Base-by-base conservation (phyloP, 2,113 vertebrate genomes). In the Psammodynastes pulverulentus region DNA sequence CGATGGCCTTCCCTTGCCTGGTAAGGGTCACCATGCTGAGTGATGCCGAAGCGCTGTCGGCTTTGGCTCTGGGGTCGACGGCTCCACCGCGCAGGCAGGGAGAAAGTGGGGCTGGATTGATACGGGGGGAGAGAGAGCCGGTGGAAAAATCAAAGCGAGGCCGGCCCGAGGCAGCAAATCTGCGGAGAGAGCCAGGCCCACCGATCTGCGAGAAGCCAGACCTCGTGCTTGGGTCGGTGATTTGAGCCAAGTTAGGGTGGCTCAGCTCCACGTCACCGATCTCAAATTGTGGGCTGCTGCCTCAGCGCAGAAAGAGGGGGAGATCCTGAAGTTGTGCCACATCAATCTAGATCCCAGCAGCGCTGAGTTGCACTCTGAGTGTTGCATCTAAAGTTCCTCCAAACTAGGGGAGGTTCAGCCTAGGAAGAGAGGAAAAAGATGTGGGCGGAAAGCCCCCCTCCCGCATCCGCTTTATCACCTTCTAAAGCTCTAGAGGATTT, bases 1-100 rank as follows among this genome's bases (percentile, higher is more conserved):
- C 0, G 2, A 92, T 92, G 91, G 91, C 91, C 29, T 92, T 92
- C 17, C 72, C 1, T 10, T 62, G 89, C 85, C n/a, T 91, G 93
- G 91, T 90, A 90, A 58, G 93, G 87, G 86, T 7, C 24, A n/a
- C n/a, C n/a, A 39, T 6, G 72, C 19, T 21, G 8, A 1, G 43
- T 7, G 29, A 3, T 3, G 9, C 4, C 7, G 90, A 21, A 9
- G n/a, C 0, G 10, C 4, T 43, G 85, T 51, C 46, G 85, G 45
- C 17, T 7, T 17, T 12, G 85, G 46, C n/a, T 43, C 19, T 43
- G 79, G 26, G 39, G n/a, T 7, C 39, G 39, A 19, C 1, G 79
- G 34, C 34, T 86, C 26, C 43, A 26, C 24, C 85, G 84, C 3
- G 23, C 3, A 13, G 39, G 43, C 84, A 29, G 84, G 84, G 10